These are phyloP conservation scores for Meliscaeva auricollis DNA, from an alignment of 2,888 invertebrate species.

Conservation along the genomic window DNA sequence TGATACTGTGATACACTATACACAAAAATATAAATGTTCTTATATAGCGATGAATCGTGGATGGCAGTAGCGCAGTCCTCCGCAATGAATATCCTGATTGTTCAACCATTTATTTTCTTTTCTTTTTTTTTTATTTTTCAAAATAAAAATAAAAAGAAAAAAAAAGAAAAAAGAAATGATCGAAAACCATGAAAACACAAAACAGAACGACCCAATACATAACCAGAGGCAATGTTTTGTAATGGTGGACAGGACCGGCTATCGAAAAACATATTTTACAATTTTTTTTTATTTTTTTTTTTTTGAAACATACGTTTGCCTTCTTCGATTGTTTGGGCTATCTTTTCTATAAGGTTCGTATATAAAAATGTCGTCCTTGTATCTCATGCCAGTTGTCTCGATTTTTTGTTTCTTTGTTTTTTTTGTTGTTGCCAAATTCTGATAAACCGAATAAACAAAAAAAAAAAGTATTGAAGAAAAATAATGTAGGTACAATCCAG, in stretches of 20 bases:
- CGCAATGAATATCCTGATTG: constrained; percentile 76
- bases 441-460: constrained; percentile 68
- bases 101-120: constrained; percentile 71
- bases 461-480: constrained; percentile 31
- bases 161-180: constrained; percentile 16
- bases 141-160: constrained; percentile 11
- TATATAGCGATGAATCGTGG: constrained; percentile 27
- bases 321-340: constrained; percentile 48
- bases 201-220: constrained; percentile 62
- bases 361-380: constrained; percentile 37
- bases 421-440: constrained; percentile 27
- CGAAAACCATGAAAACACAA: constrained; percentile 62
- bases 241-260: constrained; percentile 56
- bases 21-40: neutral
- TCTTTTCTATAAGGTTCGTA: constrained; percentile 11
- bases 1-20: constrained; percentile 12
- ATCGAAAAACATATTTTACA: constrained; percentile 71
- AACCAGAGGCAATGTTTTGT: constrained; percentile 65
- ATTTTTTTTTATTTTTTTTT: constrained; percentile 39
- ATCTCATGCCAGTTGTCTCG: constrained; percentile 61
- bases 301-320: constrained; percentile 68
- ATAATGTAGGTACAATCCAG: constrained; percentile 45
- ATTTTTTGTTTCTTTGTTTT: constrained; percentile 14
- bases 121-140: constrained; percentile 7
- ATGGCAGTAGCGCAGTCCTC: constrained; percentile 67